A percentile compares a stretch with the other conserved stretches of the same genome.
Conservation (phyloP, 1,140 invertebrate species). For the Prorops nasuta region DNA sequence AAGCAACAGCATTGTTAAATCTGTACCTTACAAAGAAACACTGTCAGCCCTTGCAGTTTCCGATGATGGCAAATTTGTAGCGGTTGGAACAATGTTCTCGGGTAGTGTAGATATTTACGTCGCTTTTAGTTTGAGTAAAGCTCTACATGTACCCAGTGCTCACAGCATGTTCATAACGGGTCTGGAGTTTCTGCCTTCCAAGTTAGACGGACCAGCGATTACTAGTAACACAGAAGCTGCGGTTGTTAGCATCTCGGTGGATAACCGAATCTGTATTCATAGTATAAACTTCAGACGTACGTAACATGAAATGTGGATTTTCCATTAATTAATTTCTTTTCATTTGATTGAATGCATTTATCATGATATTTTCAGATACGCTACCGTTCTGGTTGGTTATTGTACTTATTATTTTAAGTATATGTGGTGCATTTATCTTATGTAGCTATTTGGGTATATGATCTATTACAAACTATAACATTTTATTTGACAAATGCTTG, state of each 20-base stretch:
- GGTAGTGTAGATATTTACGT: slow-evolving; percentile 89
- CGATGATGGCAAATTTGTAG: slow-evolving; percentile 87
- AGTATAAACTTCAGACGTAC: slow-evolving; percentile 80
- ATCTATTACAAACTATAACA: no score
- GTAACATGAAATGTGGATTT: slow-evolving; percentile 36
- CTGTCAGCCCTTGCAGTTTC: slow-evolving; percentile 84
- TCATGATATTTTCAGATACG: slow-evolving; percentile 65
- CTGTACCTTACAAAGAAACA: slow-evolving; percentile 68
- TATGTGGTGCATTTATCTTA: slow-evolving; percentile 73
- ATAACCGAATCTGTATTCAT: slow-evolving; percentile 90
- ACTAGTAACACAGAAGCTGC: slow-evolving; percentile 77
- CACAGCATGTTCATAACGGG: slow-evolving; percentile 95
- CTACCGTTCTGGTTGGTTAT: slow-evolving; percentile 77
- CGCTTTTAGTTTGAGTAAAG: slow-evolving; percentile 86
- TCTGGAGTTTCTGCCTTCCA: slow-evolving; percentile 81
- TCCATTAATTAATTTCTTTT: slow-evolving; percentile 15
- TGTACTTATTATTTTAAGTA: slow-evolving; percentile 68
- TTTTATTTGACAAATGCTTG: no score
- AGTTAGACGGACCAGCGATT: slow-evolving; percentile 63
- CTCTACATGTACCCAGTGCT: slow-evolving; percentile 76
- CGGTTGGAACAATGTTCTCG: slow-evolving; percentile 88
- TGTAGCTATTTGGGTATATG: slow-evolving; percentile 81
- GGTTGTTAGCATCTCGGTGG: slow-evolving; percentile 90
- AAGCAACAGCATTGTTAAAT: slow-evolving; percentile 57
- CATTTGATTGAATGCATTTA: slow-evolving; percentile 20